Evolutionary conservation across 2,113 vertebrate species (phyloP).

Genomic region (Mixornis gularis): DNA sequence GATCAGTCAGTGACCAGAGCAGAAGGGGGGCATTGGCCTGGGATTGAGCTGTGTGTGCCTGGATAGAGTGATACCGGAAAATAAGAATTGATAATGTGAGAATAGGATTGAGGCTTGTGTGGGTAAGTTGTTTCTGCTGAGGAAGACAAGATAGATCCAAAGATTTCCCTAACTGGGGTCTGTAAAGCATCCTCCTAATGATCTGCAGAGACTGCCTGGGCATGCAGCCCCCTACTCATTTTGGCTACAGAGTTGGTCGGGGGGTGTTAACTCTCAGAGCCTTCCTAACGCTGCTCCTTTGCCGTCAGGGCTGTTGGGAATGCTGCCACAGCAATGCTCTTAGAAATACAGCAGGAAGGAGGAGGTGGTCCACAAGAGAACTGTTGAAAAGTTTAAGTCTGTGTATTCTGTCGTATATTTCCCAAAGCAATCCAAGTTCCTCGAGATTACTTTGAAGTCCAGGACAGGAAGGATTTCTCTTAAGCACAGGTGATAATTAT

Average conservation of each 20-base stretch:
- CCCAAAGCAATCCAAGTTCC: not conserved
- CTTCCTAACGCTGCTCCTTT: not conserved
- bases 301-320: rapidly evolving
- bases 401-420: not conserved
- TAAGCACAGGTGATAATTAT: not conserved
- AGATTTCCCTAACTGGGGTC: not conserved
- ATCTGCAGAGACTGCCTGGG: not conserved
- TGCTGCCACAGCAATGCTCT: not conserved
- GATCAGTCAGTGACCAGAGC: not conserved
- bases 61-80: not conserved
- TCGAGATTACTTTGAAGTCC: not conserved
- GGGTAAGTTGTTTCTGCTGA: not conserved
- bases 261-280: not conserved
- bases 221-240: not conserved
- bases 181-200: not conserved
- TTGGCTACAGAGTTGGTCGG: not conserved
- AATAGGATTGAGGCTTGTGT: not conserved
- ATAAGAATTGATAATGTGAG: not conserved
- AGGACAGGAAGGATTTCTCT: slow-evolving; percentile 2
- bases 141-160: not conserved
- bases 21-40: not conserved
- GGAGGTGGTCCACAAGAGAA: not conserved
- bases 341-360: not conserved
- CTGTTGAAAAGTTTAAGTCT: not conserved
- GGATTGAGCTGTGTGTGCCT: not conserved